phyloP scores from a whole-genome alignment of 2,888 invertebrate species.

The Phengaris alcon region DNA sequence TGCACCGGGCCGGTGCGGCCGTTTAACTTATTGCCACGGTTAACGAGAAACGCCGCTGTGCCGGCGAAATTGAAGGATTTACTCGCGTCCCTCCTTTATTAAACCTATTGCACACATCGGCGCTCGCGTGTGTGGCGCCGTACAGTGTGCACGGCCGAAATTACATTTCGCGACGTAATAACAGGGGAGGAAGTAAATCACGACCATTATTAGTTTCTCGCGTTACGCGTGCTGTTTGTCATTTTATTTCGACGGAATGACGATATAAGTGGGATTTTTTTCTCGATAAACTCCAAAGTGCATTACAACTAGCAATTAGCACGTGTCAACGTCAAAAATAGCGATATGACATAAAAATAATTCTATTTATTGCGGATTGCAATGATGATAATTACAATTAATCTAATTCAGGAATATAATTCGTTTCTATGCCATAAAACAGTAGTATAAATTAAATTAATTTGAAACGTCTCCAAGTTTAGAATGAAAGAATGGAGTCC shows the following conservation, averaged over 20 bases:
- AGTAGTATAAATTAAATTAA: conserved; percentile 13
- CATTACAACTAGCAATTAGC: background rate
- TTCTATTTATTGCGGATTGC: background rate
- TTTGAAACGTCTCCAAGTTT: conserved; percentile 21
- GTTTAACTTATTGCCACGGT: conserved; percentile 79
- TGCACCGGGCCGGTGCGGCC: conserved; percentile 56
- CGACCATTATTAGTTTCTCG: conserved; percentile 77
- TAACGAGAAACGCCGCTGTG: conserved; percentile 79
- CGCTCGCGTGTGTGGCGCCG: conserved; percentile 55
- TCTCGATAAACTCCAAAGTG: background rate
- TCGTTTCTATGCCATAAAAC: background rate
- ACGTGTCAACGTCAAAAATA: background rate
- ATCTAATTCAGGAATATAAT: background rate
- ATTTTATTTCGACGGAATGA: conserved; percentile 55
- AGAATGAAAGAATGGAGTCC: conserved; percentile 34
- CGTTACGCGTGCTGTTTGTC: conserved; percentile 70
- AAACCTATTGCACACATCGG: conserved; percentile 75
- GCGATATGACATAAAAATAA: too few relatives aligned
- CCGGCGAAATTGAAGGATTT: conserved; percentile 79
- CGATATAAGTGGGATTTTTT: background rate
- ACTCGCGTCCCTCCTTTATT: conserved; percentile 79
- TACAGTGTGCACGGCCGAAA: conserved; percentile 70
- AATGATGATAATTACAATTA: background rate
- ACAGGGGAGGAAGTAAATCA: conserved; percentile 78
- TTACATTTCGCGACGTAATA: conserved; percentile 80